phyloP scores from a whole-genome alignment of 1,140 invertebrate species.

The Rhagoletis zephyria region DNA sequence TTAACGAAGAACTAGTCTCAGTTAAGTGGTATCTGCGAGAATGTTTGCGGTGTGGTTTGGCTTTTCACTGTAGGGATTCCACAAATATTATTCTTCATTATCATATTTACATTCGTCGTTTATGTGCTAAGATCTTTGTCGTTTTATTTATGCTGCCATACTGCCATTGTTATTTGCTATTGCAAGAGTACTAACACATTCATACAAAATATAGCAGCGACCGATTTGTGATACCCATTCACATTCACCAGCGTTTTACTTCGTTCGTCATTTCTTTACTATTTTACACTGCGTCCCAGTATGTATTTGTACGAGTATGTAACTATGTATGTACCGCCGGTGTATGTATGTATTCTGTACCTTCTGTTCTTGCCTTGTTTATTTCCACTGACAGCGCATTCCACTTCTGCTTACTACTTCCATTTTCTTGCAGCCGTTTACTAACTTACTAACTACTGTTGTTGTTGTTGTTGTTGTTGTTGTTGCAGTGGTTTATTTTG shows the following conservation, averaged over 20 bases:
- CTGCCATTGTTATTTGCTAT: background rate
- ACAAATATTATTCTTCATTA: conserved; percentile 19
- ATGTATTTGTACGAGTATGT: too few species aligned
- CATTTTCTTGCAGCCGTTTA: background rate
- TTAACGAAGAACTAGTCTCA: too few species aligned
- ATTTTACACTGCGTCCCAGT: background rate
- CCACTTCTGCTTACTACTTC: background rate
- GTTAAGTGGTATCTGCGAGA: too few species aligned
- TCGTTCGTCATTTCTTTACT: background rate
- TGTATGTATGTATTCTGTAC: background rate
- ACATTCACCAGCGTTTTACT: background rate
- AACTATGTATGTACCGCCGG: background rate
- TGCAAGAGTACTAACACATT: background rate
- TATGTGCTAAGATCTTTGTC: background rate
- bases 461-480: background rate
- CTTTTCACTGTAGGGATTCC: too few species aligned
- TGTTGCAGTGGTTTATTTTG: background rate
- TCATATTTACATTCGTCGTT: conserved; percentile 24
- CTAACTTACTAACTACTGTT: background rate
- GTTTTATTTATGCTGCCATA: conserved; percentile 1
- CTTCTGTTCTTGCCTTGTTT: conserved; percentile 44
- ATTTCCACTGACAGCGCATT: background rate
- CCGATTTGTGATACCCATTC: background rate
- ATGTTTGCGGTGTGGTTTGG: too few species aligned
- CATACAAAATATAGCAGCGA: too few species aligned